Evolutionary conservation across 2,797 vertebrate genomes (phyloP).

Genomic region (Gymnocypris eckloni): DNA sequence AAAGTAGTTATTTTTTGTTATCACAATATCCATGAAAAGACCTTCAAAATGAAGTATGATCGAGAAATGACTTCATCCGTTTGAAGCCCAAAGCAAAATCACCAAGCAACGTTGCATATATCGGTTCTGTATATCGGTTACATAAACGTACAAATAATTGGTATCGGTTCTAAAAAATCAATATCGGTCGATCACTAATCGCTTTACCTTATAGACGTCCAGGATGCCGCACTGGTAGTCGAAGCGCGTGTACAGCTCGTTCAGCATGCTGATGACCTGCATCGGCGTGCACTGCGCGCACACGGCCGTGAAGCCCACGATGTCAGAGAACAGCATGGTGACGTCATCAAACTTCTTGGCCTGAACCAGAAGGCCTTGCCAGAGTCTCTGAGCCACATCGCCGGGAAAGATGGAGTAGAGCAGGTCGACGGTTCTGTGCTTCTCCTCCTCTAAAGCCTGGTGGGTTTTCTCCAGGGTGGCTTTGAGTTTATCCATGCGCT

Average conservation of each 20-base stretch:
- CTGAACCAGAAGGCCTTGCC: conserved; percentile 94
- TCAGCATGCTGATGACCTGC: conserved; percentile 99
- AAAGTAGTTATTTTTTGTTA: neutral
- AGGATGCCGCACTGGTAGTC: conserved; percentile 98
- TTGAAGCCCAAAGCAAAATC: no score
- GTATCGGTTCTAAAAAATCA: no score
- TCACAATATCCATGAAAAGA: neutral
- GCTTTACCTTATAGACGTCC: conserved; percentile 94
- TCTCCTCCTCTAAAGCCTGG: conserved; percentile 95
- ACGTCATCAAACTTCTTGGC: conserved; percentile 98
- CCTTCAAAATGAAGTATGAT: no score
- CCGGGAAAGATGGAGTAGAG: conserved; percentile 98
- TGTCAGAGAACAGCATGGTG: conserved; percentile 99
- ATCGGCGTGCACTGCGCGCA: conserved; percentile 98
- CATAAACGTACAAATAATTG: no score
- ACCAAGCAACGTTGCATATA: no score
- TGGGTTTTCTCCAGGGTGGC: conserved; percentile 95
- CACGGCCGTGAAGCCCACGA: conserved; percentile 97
- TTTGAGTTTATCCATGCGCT: conserved; percentile 98
- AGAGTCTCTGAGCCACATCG: conserved; percentile 94
- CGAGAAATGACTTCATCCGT: no score
- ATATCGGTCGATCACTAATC: no score
- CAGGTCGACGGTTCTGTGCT: conserved; percentile 95
- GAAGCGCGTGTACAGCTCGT: conserved; percentile 96
- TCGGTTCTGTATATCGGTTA: no score